Evolutionary conservation across 2,797 vertebrate genomes (phyloP).

Genomic region (Gallinago nigripennis): DNA sequence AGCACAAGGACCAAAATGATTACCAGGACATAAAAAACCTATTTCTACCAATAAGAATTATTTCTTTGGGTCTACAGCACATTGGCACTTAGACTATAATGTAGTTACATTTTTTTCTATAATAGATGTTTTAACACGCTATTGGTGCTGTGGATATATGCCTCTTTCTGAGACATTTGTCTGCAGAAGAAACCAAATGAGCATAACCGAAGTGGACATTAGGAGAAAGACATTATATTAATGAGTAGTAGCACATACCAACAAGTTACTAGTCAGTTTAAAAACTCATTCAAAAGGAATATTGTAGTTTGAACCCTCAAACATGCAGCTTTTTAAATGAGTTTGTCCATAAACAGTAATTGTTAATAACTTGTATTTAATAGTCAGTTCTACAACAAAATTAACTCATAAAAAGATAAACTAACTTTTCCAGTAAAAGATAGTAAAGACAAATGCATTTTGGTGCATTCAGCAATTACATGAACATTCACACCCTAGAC

Average conservation of each 20-base stretch:
- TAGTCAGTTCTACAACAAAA: slow-evolving; percentile 38
- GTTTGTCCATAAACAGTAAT: slow-evolving; percentile 44
- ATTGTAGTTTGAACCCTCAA: slow-evolving; percentile 44
- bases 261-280: slow-evolving; percentile 52
- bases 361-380: slow-evolving; percentile 57
- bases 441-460: slow-evolving; percentile 3
- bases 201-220: slow-evolving; percentile 44
- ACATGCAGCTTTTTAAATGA: slow-evolving; percentile 34
- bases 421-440: slow-evolving; percentile 26
- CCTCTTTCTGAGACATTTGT: slow-evolving; percentile 41
- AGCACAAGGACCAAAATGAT: slow-evolving; percentile 22
- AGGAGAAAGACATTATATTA: slow-evolving; percentile 43
- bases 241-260: slow-evolving; percentile 22
- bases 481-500: not conserved
- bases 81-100: slow-evolving; percentile 24
- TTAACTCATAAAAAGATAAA: slow-evolving; percentile 50
- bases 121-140: slow-evolving; percentile 31
- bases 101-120: slow-evolving; percentile 22
- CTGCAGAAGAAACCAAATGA: slow-evolving; percentile 59
- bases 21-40: not conserved
- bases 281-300: slow-evolving; percentile 43
- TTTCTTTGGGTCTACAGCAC: slow-evolving; percentile 18
- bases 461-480: not conserved
- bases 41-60: slow-evolving; percentile 49
- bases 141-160: slow-evolving; percentile 1